Conservation (phyloP, 92 coral and sea anemone species). For the Hydrozoanthus gracilis region DNA sequence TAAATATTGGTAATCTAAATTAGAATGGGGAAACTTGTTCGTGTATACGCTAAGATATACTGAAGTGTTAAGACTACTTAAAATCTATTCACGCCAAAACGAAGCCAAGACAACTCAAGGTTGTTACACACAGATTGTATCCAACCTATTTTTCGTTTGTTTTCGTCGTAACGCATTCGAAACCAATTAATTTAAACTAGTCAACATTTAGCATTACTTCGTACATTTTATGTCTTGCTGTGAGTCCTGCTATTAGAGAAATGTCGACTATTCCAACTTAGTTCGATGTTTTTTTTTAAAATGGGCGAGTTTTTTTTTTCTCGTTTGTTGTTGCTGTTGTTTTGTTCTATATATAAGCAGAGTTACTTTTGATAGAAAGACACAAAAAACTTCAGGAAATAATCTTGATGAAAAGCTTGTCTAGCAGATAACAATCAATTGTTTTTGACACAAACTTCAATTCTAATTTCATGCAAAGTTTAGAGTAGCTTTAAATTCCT, state of each 20-base stretch:
- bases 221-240: constrained; percentile 17
- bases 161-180: background rate
- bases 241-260: background rate
- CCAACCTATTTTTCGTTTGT: background rate
- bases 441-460: background rate
- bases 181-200: background rate
- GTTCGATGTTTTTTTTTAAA: background rate
- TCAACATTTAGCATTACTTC: background rate
- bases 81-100: no score
- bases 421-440: constrained; percentile 28
- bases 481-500: background rate
- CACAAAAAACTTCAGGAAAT: background rate
- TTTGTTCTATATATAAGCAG: background rate
- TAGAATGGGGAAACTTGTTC: background rate
- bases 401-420: background rate
- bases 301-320: background rate
- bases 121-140: background rate
- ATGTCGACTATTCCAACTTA: background rate
- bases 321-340: background rate
- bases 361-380: background rate
- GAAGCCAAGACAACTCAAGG: no score
- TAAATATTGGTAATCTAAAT: background rate
- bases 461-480: background rate
- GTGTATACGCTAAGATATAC: no score
- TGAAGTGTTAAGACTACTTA: no score